Percentiles rank a stretch among this genome's conserved stretches.
These are phyloP conservation scores for Venustaconcha ellipsiformis DNA, from an alignment of 1,140 invertebrate species.

Conservation along the genomic window DNA sequence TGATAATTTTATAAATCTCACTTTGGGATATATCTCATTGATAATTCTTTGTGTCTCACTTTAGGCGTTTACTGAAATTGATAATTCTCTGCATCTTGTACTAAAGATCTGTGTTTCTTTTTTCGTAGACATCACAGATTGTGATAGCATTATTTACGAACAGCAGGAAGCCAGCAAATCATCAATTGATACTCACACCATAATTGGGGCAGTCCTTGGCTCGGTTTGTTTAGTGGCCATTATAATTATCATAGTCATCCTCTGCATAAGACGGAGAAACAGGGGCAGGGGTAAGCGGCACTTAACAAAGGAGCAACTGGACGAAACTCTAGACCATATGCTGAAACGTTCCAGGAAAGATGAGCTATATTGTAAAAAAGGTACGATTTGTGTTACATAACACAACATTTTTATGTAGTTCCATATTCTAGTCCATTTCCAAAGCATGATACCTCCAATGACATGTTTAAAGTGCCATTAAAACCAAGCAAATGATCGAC, in stretches of 20 bases:
- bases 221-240: slow-evolving; percentile 26
- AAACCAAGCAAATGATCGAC: too few relatives aligned
- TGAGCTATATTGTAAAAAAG: slow-evolving; percentile 43
- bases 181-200: slow-evolving; percentile 1
- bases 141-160: slow-evolving; percentile 13
- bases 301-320: slow-evolving; percentile 41
- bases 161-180: not conserved
- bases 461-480: too few relatives aligned
- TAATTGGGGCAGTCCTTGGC: slow-evolving; percentile 17
- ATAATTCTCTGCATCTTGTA: too few relatives aligned
- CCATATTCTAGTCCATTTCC: not conserved
- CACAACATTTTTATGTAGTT: not conserved
- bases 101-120: slow-evolving; percentile 1
- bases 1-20: too few relatives aligned
- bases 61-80: too few relatives aligned
- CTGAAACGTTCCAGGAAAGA: slow-evolving; percentile 45
- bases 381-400: slow-evolving; percentile 25
- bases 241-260: slow-evolving; percentile 31
- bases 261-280: slow-evolving; percentile 18
- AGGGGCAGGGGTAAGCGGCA: slow-evolving; percentile 15
- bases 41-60: too few relatives aligned
- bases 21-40: too few relatives aligned
- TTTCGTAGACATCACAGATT: slow-evolving; percentile 25
- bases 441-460: too few relatives aligned
- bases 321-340: slow-evolving; percentile 39